Evolutionary conservation across 2,113 vertebrate species (phyloP), one percentile per base, ranked within the genome.

Genomic region (Colaptes auratus): DNA sequence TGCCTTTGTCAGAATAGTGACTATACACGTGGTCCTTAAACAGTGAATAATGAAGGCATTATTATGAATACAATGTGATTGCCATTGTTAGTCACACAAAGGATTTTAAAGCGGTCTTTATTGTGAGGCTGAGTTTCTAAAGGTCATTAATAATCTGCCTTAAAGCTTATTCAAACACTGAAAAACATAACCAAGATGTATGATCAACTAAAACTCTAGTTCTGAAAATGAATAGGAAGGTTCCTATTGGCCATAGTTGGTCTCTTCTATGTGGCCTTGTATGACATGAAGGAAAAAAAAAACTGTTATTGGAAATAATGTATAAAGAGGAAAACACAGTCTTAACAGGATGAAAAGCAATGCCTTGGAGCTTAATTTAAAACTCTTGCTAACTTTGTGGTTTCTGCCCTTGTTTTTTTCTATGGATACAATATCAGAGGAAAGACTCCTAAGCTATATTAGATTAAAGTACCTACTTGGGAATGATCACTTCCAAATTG

Each of bases 401-500:
- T 94, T 82, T 93, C 87, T 85, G 36, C 50, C 63, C 31, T 71
- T 67, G 15, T 86, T 74, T 85, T 83, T n/a, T 64, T 33, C 28
- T 78, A 4, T 39, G 61, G 69, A 72, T 93, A 89, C 61, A 91
- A 53, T 33, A 91, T 19, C 35, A 88, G 71, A 88, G 75, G 42
- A 92, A 88, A 88, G 52, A 67, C 36, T 89, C 42, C 46, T 71
- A 27, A 36, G 42, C 46, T 71, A 2, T 59, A 93, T 92, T 82
- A 87, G 66, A 91, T 81, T 89, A 89, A 87, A 90, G 13, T 66
- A 92, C 67, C 88, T 48, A 88, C 75, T 92, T 77, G 82, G 67
- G 94, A 95, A 91, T 2, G 16, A 93, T 85, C 84, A 87, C 79
- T 77, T 84, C 82, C 91, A 74, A 89, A 93, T 50, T 77, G 82